These are phyloP conservation scores for Erythrocercus mccallii DNA, from an alignment of 2,113 vertebrate genomes.

Conservation along the genomic window DNA sequence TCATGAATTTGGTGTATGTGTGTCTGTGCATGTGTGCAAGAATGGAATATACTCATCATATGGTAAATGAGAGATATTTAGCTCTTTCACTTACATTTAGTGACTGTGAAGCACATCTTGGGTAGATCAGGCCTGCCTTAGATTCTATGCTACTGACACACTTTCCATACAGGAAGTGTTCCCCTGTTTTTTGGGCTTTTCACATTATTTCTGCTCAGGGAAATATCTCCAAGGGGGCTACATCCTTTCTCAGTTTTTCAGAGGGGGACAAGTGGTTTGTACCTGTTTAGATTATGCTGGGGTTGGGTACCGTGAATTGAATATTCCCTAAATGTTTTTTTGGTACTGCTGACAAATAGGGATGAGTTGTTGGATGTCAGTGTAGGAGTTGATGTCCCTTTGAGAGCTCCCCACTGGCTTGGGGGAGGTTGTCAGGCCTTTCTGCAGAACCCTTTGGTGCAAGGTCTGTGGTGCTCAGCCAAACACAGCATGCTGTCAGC, in stretches of 20 bases:
- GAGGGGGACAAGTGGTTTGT: not conserved
- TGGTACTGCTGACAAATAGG: fast-evolving
- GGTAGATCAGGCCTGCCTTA: not conserved
- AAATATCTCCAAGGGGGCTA: not conserved
- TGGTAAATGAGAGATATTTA: not conserved
- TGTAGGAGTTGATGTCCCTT: not conserved
- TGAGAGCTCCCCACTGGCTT: not conserved
- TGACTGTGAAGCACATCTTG: not conserved
- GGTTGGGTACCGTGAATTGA: not conserved
- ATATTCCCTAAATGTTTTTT: not conserved
- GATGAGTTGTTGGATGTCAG: not conserved
- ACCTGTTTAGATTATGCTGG: not conserved
- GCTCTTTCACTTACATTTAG: not conserved
- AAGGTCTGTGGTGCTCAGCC: not conserved
- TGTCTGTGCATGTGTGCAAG: not conserved
- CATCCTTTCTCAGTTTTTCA: not conserved
- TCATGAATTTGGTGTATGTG: not conserved
- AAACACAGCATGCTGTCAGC: not conserved
- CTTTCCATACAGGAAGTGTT: fast-evolving
- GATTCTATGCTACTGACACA: not conserved
- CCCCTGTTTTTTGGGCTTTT: not conserved
- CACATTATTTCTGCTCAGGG: not conserved
- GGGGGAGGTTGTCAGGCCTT: not conserved
- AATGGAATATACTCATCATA: not conserved
- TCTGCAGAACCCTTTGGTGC: not conserved